Conservation (phyloP, 2,113 vertebrate genomes). For the Chaenogobius annularis region DNA sequence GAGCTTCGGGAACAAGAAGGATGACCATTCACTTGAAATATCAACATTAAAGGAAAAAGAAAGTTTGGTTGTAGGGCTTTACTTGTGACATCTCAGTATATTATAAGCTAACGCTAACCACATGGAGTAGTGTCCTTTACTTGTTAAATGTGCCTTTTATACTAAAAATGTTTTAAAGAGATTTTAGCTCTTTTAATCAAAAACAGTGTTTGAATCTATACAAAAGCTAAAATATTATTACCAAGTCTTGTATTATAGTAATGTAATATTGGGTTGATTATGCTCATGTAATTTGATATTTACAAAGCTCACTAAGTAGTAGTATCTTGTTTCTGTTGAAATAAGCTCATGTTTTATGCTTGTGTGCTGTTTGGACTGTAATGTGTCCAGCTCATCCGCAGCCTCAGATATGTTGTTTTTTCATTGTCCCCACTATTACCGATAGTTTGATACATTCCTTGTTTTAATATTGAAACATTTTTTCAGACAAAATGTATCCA, state of each 20-base stretch:
- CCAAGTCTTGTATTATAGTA: slow-evolving; percentile 11
- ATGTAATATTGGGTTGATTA: slow-evolving; percentile 10
- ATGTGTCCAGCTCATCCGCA: neutral
- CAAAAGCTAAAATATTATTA: slow-evolving; percentile 1
- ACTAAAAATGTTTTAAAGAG: neutral
- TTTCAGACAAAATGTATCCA: neutral
- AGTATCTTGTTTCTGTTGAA: slow-evolving; percentile 33
- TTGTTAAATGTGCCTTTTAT: neutral
- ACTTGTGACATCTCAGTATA: slow-evolving; percentile 15
- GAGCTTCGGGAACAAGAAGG: slow-evolving; percentile 18
- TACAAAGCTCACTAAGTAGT: slow-evolving; percentile 27
- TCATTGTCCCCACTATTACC: slow-evolving; percentile 1
- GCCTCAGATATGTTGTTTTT: neutral
- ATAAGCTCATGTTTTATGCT: slow-evolving; percentile 22
- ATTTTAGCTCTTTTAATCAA: neutral
- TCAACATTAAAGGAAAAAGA: neutral
- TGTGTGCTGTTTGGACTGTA: slow-evolving; percentile 18
- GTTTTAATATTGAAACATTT: slow-evolving; percentile 8
- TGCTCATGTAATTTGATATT: slow-evolving; percentile 28
- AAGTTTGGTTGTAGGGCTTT: neutral
- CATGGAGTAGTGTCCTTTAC: slow-evolving; percentile 6
- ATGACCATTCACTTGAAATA: neutral
- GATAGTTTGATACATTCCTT: slow-evolving; percentile 21
- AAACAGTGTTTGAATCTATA: slow-evolving; percentile 1
- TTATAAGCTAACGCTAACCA: neutral